Evolutionary conservation across 2,113 vertebrate genomes (phyloP).

Genomic region (Sorex fumeus): DNA sequence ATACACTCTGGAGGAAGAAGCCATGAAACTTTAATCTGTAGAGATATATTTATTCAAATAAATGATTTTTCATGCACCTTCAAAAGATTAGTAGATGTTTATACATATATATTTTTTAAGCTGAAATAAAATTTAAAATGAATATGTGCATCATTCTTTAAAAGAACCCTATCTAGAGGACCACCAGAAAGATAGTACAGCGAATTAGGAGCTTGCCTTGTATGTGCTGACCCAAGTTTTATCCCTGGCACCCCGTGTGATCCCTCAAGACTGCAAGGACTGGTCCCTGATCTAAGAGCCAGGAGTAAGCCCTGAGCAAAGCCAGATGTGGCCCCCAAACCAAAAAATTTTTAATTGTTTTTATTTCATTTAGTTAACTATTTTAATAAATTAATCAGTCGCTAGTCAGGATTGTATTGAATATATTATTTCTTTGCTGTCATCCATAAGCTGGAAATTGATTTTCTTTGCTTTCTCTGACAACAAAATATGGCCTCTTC

Average conservation of each 20-base stretch:
- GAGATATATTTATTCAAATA: not conserved
- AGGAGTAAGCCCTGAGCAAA: too few species aligned
- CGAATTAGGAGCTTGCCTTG: too few species aligned
- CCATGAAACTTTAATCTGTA: not conserved
- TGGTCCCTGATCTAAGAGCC: too few species aligned
- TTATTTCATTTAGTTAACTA: not conserved
- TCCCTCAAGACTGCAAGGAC: too few species aligned
- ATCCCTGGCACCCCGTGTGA: too few species aligned
- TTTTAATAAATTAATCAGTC: not conserved
- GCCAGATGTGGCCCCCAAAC: too few species aligned
- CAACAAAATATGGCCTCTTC: not conserved
- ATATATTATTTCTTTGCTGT: not conserved
- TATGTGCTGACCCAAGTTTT: too few species aligned
- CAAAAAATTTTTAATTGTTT: too few species aligned
- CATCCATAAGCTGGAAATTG: not conserved
- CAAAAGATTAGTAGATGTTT: not conserved
- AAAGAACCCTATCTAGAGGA: too few species aligned
- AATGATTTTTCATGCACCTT: not conserved
- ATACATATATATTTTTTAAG: not conserved
- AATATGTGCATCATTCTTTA: too few species aligned
- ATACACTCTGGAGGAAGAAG: slow-evolving; percentile 19
- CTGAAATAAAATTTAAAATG: too few species aligned
- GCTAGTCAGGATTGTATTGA: not conserved
- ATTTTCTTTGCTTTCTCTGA: slow-evolving; percentile 28
- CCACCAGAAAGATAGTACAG: too few species aligned